These are phyloP conservation scores for Cnemophilus loriae DNA, from an alignment of 2,113 vertebrate genomes.

Conservation along the genomic window DNA sequence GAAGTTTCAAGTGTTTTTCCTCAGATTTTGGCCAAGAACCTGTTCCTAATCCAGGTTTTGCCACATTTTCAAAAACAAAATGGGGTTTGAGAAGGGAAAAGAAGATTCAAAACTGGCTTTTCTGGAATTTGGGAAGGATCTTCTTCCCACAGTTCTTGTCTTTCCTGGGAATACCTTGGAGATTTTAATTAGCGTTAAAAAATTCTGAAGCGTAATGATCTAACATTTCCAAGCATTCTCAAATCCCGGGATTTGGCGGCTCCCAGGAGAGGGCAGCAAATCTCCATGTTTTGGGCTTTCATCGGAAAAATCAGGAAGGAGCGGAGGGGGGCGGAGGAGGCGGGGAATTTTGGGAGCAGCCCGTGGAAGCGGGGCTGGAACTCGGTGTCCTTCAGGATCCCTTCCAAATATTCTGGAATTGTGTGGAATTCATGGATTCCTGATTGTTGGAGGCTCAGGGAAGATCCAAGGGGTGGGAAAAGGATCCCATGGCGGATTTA, in stretches of 20 bases:
- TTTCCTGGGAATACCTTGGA: not conserved
- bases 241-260: not conserved
- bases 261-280: constrained; percentile 55
- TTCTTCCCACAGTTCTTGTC: no score
- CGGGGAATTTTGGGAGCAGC: not conserved
- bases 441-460: not conserved
- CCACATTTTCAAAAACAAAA: not conserved
- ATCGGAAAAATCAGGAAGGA: not conserved
- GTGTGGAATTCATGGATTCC: not conserved
- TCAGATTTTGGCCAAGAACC: not conserved
- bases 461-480: not conserved
- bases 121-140: not conserved
- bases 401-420: not conserved
- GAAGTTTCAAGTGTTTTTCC: not conserved
- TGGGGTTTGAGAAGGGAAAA: not conserved
- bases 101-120: fast-evolving
- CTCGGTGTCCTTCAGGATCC: not conserved
- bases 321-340: fast-evolving
- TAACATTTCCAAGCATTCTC: fast-evolving
- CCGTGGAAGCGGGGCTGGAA: not conserved
- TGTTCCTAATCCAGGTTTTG: not conserved
- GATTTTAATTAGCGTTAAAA: not conserved
- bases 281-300: not conserved
- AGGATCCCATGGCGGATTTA: not conserved
- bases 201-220: not conserved